These are phyloP conservation scores for Chondrilla cf. caribensis DNA, from an alignment of 37 sponge, comb jelly and placozoan species.

Conservation along the genomic window DNA sequence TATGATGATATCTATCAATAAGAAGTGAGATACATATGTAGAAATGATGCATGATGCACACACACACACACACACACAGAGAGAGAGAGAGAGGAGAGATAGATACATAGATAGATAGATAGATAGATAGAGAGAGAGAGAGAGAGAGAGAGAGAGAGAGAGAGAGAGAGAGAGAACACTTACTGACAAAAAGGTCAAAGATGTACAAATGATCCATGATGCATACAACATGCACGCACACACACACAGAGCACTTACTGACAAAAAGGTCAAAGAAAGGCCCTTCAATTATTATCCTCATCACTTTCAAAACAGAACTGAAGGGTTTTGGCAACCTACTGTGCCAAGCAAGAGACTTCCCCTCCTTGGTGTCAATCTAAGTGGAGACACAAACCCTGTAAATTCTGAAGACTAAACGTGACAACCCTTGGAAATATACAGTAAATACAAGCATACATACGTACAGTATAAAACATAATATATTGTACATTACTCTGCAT, in stretches of 20 bases:
- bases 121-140: no score
- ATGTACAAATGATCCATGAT: no score
- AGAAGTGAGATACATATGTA: not conserved
- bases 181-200: no score
- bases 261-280: slow-evolving; percentile 28
- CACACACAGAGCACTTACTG: not conserved
- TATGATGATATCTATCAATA: slow-evolving; percentile 37
- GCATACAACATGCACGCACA: not conserved
- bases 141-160: no score
- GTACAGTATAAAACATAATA: no score
- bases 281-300: slow-evolving; percentile 26
- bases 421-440: not conserved
- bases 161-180: no score
- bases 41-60: no score
- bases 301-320: not conserved
- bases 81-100: no score
- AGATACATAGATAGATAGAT: no score
- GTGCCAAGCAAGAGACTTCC: slow-evolving; percentile 7
- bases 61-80: no score
- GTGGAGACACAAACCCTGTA: not conserved
- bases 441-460: not conserved
- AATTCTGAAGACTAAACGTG: no score
- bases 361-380: slow-evolving; percentile 20
- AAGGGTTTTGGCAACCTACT: not conserved
- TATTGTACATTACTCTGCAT: not conserved